These are phyloP conservation scores for Bubalus kerabau DNA, from an alignment of 2,113 vertebrate genomes.

Conservation along the genomic window DNA sequence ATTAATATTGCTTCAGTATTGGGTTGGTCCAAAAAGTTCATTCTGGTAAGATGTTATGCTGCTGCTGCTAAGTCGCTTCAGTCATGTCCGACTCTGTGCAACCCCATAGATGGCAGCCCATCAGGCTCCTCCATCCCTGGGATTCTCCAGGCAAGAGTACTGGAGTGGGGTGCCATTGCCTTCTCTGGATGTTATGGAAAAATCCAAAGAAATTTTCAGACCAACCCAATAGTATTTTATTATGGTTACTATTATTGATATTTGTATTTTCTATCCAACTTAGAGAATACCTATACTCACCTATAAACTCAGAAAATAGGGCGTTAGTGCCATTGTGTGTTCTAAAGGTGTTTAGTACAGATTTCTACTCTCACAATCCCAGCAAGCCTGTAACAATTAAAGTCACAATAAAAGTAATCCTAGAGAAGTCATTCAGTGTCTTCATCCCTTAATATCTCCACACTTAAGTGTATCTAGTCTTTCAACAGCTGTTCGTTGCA, in stretches of 20 bases:
- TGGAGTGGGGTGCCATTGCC: no score
- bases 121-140: no score
- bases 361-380: background rate
- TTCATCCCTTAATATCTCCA: background rate
- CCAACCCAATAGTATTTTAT: background rate
- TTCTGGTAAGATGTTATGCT: background rate
- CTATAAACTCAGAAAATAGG: background rate
- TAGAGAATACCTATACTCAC: background rate
- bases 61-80: background rate
- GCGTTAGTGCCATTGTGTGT: background rate
- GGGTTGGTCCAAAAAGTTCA: background rate
- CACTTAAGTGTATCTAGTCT: background rate
- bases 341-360: background rate
- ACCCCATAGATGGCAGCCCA: background rate
- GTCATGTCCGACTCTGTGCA: fast-evolving
- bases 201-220: no score
- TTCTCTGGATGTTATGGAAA: no score
- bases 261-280: background rate
- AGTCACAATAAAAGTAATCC: background rate
- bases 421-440: background rate
- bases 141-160: no score
- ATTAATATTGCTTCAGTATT: background rate
- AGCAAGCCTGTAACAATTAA: background rate
- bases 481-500: background rate
- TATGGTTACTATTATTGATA: background rate